phyloP scores from a whole-genome alignment of 2,113 vertebrate species.

The Dromiciops gliroides region DNA sequence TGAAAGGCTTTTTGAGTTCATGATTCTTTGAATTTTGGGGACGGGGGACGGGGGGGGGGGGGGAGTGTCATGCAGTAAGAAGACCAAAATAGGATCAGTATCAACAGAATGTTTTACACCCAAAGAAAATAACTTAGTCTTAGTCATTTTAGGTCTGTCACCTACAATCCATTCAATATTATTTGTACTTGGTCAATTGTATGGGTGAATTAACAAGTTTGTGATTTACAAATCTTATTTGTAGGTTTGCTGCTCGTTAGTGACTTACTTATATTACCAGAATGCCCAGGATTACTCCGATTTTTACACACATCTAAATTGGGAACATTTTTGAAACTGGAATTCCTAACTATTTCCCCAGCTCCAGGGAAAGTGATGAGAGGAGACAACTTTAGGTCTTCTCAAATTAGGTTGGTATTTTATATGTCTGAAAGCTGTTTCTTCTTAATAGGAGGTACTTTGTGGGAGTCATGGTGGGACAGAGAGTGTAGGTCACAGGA shows the following conservation, averaged over 20 bases:
- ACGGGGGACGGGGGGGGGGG: accelerated
- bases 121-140: conserved; percentile 39
- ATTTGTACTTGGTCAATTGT: background rate
- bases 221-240: background rate
- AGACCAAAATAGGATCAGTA: background rate
- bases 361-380: background rate
- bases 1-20: conserved; percentile 17
- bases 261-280: background rate
- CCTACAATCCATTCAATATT: background rate
- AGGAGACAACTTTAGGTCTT: background rate
- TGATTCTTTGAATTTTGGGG: background rate
- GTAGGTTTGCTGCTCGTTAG: background rate
- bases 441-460: background rate
- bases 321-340: background rate
- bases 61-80: background rate
- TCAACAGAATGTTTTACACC: background rate
- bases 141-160: background rate
- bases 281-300: background rate
- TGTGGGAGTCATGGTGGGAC: background rate
- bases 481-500: background rate
- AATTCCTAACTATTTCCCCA: background rate
- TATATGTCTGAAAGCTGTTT: background rate
- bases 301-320: background rate
- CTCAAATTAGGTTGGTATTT: background rate
- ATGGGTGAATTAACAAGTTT: conserved; percentile 5